Evolutionary conservation across 2,113 vertebrate genomes (phyloP).

Genomic region (Alaudala cheleensis): DNA sequence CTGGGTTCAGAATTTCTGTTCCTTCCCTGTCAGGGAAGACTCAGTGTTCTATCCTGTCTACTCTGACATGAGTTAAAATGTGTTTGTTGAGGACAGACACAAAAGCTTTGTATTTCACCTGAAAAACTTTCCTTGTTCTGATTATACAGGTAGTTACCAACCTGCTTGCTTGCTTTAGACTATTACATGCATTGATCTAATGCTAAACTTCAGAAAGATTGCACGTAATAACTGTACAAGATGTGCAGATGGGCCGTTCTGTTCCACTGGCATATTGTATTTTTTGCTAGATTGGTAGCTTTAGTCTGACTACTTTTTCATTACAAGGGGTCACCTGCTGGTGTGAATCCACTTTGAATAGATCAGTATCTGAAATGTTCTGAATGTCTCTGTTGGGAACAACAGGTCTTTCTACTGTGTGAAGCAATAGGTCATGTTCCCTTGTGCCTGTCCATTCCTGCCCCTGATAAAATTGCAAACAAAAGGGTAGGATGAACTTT

Average conservation of each 20-base stretch:
- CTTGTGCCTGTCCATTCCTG: neutral
- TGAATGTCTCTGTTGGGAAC: neutral
- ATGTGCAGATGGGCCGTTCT: neutral
- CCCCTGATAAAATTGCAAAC: neutral
- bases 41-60: neutral
- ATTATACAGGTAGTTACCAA: neutral
- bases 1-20: neutral
- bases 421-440: neutral
- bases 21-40: neutral
- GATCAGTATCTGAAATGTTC: neutral
- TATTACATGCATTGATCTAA: neutral
- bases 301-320: neutral
- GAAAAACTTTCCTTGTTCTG: neutral
- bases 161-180: neutral
- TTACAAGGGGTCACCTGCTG: neutral
- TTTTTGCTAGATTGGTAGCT: neutral
- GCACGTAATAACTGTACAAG: neutral
- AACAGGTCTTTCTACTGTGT: neutral
- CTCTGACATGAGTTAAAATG: neutral
- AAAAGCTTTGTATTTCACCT: neutral
- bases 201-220: neutral
- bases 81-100: neutral
- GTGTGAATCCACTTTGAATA: neutral
- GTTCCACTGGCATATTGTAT: neutral
- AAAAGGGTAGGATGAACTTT: neutral